Base-by-base conservation (phyloP, 2,888 invertebrate species). In the Flabesymbios commensalis region DNA sequence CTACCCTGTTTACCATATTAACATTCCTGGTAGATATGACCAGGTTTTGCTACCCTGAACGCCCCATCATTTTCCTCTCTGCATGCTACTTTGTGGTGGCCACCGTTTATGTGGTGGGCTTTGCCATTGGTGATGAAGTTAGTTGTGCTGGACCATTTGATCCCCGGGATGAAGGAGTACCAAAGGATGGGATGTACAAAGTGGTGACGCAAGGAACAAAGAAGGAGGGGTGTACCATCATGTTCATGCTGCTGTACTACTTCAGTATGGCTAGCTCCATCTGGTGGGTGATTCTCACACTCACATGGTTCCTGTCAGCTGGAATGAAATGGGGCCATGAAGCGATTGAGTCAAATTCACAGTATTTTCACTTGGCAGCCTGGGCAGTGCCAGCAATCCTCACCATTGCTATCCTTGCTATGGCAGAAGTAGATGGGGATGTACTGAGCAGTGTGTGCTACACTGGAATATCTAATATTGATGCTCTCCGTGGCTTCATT, bases 311-410 rank as follows among this genome's bases (percentile, higher is more conserved):
- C 84, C 85, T 97, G 77, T 94, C 95, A 43, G 95, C 96, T 64
- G 95, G 95, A 33, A 87, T 96, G 61, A 96, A 96, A 85, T 97
- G 96, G 96, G 95, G 95, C 47, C 94, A 95, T 83, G 97, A 97
- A 86, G 96, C 96, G 39, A 96, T 97, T 78, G 95, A 95, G 85
- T 93, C 94, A 57, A 93, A 96, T 84, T 94, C 95, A 14, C 94
- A 95, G 84, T 94, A 95, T 83, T 97, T 97, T 83, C 97, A 97
- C 87, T 87, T 96, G 74, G 92, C 92, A 59, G 96, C 96, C n/a
- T 97, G 97, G 97, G 94, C 94, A 57, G 90, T 96, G 53, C 96
- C 97, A 54, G 96, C 96, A 59, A 87, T 95, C 61, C 93, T 95
- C 84, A 96, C 96, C 54, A 95, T 97, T 80, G 92, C 93, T 61